Conservation (phyloP, 2,797 vertebrate species). For the Cottoperca gobio region DNA sequence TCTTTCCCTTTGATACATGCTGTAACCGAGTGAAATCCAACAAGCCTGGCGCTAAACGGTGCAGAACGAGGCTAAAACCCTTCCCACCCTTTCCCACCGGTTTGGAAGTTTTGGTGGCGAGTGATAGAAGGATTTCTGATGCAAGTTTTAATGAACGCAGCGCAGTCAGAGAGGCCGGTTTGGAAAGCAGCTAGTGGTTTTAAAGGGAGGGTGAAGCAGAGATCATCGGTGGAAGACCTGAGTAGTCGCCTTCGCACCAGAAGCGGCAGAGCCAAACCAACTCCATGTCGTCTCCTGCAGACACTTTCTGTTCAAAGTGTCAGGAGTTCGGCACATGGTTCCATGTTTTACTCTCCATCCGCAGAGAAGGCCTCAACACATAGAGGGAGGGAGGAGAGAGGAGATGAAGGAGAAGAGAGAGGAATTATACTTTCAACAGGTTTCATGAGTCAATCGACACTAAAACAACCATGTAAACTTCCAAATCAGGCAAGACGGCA, state of each 20-base stretch:
- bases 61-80: slow-evolving; percentile 65
- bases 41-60: slow-evolving; percentile 67
- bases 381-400: slow-evolving; percentile 16
- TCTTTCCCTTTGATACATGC: slow-evolving; percentile 75
- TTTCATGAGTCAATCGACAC: slow-evolving; percentile 56
- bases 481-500: slow-evolving; percentile 51
- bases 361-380: slow-evolving; percentile 8
- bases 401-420: slow-evolving; percentile 25
- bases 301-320: slow-evolving; percentile 12
- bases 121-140: slow-evolving; percentile 45
- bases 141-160: slow-evolving; percentile 41
- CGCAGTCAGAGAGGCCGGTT: background rate
- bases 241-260: slow-evolving; percentile 16
- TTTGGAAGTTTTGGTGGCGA: slow-evolving; percentile 58
- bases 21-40: slow-evolving; percentile 80
- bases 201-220: slow-evolving; percentile 57
- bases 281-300: slow-evolving; percentile 24
- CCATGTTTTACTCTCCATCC: slow-evolving; percentile 19
- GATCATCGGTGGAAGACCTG: slow-evolving; percentile 44
- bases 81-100: slow-evolving; percentile 60
- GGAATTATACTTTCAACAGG: slow-evolving; percentile 56
- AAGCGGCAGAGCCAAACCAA: slow-evolving; percentile 12
- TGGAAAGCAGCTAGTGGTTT: slow-evolving; percentile 34
- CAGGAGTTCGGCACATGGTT: too few relatives aligned
- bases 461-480: slow-evolving; percentile 69